A percentile compares a stretch with the other conserved stretches of the same genome.
These are phyloP conservation scores for Parnassius orleans DNA, from an alignment of 2,888 invertebrate species.

Conservation along the genomic window DNA sequence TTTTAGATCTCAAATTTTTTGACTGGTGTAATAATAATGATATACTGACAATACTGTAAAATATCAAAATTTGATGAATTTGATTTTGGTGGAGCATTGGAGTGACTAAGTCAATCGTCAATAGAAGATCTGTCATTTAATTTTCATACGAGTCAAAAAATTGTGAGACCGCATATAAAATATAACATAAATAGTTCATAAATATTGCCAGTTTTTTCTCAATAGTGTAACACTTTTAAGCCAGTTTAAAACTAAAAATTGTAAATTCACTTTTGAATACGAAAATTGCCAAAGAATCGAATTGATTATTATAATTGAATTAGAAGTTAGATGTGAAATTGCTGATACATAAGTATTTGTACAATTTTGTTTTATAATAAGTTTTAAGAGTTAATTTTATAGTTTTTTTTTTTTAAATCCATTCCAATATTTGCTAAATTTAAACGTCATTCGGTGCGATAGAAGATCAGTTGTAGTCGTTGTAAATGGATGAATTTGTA, in stretches of 20 bases:
- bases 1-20: conserved; percentile 32
- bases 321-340: conserved; percentile 54
- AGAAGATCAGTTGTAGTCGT: conserved; percentile 58
- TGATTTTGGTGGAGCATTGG: too few species aligned
- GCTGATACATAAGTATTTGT: conserved; percentile 50
- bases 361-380: conserved; percentile 45
- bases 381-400: conserved; percentile 34
- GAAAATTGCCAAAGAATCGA: conserved; percentile 78
- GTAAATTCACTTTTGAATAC: conserved; percentile 79
- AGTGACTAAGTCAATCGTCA: too few species aligned
- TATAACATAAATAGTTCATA: conserved; percentile 58
- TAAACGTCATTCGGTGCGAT: conserved; percentile 63
- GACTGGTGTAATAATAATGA: conserved; percentile 30
- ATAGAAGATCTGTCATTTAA: too few species aligned
- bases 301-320: conserved; percentile 57
- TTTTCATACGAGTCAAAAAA: conserved; percentile 4
- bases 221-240: conserved; percentile 68
- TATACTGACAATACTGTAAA: too few species aligned
- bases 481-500: conserved; percentile 69
- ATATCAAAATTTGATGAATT: too few species aligned
- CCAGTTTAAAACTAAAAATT: conserved; percentile 64
- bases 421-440: conserved; percentile 75
- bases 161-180: conserved; percentile 45
- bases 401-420: conserved; percentile 50
- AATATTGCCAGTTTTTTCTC: conserved; percentile 68